Conservation (phyloP, 2,113 vertebrate species). For the Oreochromis spilurus region DNA sequence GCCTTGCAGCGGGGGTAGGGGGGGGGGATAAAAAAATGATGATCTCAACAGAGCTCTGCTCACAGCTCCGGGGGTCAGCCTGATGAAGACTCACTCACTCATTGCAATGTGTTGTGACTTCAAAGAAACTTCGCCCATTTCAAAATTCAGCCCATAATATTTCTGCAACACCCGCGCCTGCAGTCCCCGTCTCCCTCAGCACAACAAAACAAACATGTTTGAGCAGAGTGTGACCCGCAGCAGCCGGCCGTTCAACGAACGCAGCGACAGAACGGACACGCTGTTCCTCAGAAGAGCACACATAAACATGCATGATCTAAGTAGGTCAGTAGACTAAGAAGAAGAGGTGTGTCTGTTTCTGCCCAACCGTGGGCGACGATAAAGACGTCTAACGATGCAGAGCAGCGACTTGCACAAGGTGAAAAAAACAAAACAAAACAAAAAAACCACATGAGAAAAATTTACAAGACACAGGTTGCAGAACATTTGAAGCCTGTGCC, state of each 20-base stretch:
- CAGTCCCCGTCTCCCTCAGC: background rate
- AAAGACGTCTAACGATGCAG: background rate
- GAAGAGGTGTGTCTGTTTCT: background rate
- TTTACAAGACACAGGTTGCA: background rate
- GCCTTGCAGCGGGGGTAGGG: background rate
- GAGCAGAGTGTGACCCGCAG: background rate
- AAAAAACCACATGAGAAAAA: background rate
- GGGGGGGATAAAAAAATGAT: background rate
- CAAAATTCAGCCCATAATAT: background rate
- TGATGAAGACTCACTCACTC: background rate
- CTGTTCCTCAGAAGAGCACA: background rate
- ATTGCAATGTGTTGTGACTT: background rate
- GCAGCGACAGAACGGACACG: background rate
- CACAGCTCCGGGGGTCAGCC: background rate
- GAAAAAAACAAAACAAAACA: background rate
- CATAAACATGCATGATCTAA: slow-evolving; percentile 13
- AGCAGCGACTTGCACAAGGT: background rate
- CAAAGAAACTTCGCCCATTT: background rate
- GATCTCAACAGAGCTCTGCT: background rate
- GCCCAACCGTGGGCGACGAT: background rate
- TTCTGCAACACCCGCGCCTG: background rate
- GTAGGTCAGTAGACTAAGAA: slow-evolving; percentile 8
- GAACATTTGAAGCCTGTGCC: background rate
- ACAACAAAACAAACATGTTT: background rate
- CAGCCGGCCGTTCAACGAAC: background rate